Percentiles rank a stretch among this genome's conserved stretches.
Conservation (phyloP, 2,888 invertebrate genomes). For the Micropterix aruncella region DNA sequence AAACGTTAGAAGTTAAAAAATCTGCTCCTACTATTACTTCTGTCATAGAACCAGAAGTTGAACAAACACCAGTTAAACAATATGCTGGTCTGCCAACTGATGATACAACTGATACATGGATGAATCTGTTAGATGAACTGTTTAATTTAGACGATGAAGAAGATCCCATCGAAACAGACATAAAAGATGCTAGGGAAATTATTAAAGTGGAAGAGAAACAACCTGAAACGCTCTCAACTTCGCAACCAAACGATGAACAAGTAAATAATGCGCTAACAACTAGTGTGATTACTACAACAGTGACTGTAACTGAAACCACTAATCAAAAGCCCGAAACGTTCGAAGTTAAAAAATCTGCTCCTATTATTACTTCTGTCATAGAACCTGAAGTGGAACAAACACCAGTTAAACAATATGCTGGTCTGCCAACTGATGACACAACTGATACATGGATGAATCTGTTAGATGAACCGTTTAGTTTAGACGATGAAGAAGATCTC, state of each 20-base stretch:
- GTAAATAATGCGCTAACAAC: slow-evolving; percentile 3
- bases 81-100: slow-evolving; percentile 19
- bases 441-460: background rate
- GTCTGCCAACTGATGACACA: slow-evolving; percentile 3
- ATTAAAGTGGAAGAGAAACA: background rate
- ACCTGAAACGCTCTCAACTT: background rate
- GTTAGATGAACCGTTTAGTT: background rate
- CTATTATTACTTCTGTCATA: too few relatives aligned
- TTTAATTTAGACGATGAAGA: slow-evolving; percentile 22
- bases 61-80: slow-evolving; percentile 11
- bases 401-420: background rate
- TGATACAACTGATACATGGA: slow-evolving; percentile 10
- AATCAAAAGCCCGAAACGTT: background rate
- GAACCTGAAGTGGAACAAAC: background rate
- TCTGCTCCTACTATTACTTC: too few relatives aligned
- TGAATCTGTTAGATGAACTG: slow-evolving; percentile 19
- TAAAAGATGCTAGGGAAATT: background rate
- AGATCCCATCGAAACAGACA: background rate
- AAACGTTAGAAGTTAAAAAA: too few relatives aligned
- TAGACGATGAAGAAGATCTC: background rate
- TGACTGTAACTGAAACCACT: background rate
- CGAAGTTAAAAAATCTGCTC: background rate
- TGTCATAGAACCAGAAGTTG: too few relatives aligned
- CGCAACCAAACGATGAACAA: slow-evolving; percentile 1
- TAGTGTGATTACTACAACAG: background rate